Evolutionary conservation across 1,140 invertebrate species (phyloP), one percentile per base, ranked within the genome.

Genomic region (Aphelenchoides avenae): DNA sequence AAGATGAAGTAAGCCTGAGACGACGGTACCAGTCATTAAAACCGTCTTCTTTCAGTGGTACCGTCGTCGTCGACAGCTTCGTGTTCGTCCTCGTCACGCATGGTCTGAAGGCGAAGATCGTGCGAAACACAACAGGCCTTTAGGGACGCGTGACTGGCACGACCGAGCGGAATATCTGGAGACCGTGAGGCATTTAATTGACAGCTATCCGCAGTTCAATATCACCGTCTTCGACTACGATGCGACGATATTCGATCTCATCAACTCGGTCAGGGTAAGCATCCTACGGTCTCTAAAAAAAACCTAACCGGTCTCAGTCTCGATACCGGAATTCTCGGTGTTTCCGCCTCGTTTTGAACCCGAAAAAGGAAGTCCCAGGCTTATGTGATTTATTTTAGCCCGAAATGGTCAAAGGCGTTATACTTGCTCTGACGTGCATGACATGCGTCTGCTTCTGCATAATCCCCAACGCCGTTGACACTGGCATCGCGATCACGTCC

Each of bases 351-450:
- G 34, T 36, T 36, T 36, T 36, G 34, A 18, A 36, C 34, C 18
- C 18, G 13, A 36, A 36, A 36, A 13, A 13, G 13, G 11, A 13
- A 18, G 34, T 18, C 18, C 18, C 34, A 36, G 11, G 18, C 13
- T 13, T n/a, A n/a, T n/a, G n/a, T n/a, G 11, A 49, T 18, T 62
- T 50, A 34, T 26, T 61, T 51, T 15, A 63, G 52, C n/a, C 37
- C 5, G 64, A 66, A 57, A 70, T 66, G 66, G 7, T 64, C 1
- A 66, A 66, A 51, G 48, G 65, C 6, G 66, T 66, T 36, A 44
- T 66, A 9, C 30, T 70, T 7, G 70, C 64, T 7, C 26, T 70
- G 20, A 46, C 49, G 1, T 66, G 64, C 20, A 66, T 66, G 64
- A 34, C 59, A 18, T 20, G 68, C 6, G 68, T 66, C 13, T 66